Conservation (phyloP, 2,113 vertebrate species). For the Sinocyclocheilus grahami region DNA sequence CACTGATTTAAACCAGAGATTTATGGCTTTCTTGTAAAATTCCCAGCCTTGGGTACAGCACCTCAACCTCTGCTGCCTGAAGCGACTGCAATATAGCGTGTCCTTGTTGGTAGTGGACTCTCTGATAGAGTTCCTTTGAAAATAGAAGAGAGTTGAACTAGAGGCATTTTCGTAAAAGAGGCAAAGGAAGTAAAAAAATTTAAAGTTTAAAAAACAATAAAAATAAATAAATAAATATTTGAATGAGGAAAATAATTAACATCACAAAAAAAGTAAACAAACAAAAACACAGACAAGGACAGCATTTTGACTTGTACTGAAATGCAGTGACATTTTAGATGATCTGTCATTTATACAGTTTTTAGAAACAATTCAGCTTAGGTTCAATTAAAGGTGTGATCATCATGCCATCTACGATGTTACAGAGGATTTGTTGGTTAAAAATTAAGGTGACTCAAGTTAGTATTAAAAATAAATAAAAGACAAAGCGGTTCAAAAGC, state of each 20-base stretch:
- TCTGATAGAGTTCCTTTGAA: neutral
- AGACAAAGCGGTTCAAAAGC: no score
- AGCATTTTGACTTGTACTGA: no score
- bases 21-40: slow-evolving; percentile 23
- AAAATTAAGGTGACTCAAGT: no score
- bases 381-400: no score
- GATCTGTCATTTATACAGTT: no score
- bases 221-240: neutral
- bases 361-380: no score
- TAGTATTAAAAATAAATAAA: no score
- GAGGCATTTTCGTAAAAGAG: neutral
- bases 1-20: slow-evolving; percentile 19
- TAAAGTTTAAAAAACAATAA: neutral
- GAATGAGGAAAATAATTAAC: neutral
- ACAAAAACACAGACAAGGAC: no score
- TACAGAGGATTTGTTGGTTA: no score
- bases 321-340: no score
- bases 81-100: neutral
- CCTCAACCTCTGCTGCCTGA: slow-evolving; percentile 9
- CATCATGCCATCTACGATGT: no score
- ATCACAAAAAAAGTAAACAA: no score
- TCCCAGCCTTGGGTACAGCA: neutral
- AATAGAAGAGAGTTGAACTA: neutral
- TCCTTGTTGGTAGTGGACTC: neutral
- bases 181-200: neutral